These are phyloP conservation scores for Macaria notata DNA, from an alignment of 2,888 invertebrate species.

Conservation along the genomic window DNA sequence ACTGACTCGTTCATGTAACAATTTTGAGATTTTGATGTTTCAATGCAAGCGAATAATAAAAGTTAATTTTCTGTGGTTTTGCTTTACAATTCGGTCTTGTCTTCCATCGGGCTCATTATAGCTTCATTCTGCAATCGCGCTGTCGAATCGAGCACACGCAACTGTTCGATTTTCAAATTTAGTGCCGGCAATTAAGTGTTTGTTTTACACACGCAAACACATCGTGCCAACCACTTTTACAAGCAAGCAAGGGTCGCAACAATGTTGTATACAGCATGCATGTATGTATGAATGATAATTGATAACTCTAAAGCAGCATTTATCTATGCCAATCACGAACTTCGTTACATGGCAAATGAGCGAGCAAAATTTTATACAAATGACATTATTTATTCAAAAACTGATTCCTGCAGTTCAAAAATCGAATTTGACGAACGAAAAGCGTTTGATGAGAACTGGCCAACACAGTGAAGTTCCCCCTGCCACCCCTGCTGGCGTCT, in stretches of 20 bases:
- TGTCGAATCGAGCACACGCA: constrained; percentile 29
- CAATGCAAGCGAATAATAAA: no score
- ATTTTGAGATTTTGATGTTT: no score
- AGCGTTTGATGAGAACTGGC: not conserved
- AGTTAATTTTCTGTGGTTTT: no score
- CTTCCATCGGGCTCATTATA: constrained; percentile 14
- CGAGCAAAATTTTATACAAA: no score
- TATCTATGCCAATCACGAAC: not conserved
- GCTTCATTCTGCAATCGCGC: constrained; percentile 21
- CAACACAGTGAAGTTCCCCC: not conserved
- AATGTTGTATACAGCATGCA: constrained; percentile 2
- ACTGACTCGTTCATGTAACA: no score
- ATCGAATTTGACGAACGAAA: not conserved
- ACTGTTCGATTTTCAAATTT: constrained; percentile 30
- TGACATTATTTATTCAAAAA: no score
- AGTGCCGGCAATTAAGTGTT: constrained; percentile 28
- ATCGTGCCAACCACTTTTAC: constrained; percentile 6
- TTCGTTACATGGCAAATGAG: no score
- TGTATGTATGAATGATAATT: not conserved
- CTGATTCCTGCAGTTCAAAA: no score
- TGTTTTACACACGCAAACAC: constrained; percentile 27
- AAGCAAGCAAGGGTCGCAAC: constrained; percentile 10
- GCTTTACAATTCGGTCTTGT: not conserved
- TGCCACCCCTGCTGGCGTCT: not conserved
- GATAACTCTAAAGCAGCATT: not conserved